Evolutionary conservation across 2,888 invertebrate species (phyloP).

Genomic region (Drosophila limbata): DNA sequence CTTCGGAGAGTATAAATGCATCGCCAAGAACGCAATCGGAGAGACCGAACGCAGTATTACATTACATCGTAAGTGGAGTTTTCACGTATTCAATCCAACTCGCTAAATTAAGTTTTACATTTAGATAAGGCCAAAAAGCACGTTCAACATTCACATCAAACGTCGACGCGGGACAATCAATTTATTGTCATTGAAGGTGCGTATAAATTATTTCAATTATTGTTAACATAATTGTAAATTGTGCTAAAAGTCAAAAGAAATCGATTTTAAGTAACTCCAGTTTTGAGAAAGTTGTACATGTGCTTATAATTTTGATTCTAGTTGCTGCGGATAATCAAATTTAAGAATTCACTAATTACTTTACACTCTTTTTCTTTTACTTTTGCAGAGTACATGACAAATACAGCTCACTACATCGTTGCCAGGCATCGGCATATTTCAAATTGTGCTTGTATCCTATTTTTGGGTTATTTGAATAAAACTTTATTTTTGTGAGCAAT

Average conservation of each 20-base stretch:
- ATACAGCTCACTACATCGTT: slow-evolving; percentile 20
- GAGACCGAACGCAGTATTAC: slow-evolving; percentile 86
- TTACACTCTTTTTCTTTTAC: neutral
- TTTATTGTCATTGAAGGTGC: slow-evolving; percentile 83
- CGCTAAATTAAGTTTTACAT: neutral
- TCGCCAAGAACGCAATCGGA: slow-evolving; percentile 92
- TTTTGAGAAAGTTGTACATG: no score
- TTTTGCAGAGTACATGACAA: slow-evolving; percentile 69
- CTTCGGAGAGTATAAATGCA: slow-evolving; percentile 92
- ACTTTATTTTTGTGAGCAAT: slow-evolving; percentile 44
- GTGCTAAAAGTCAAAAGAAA: no score
- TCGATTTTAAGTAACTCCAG: no score
- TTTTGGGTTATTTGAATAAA: slow-evolving; percentile 60
- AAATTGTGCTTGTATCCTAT: slow-evolving; percentile 36
- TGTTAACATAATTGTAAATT: no score
- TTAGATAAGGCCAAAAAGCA: slow-evolving; percentile 83
- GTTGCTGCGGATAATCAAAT: neutral
- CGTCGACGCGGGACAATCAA: slow-evolving; percentile 79
- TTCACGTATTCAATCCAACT: neutral
- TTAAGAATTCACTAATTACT: neutral
- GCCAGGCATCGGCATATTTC: slow-evolving; percentile 25
- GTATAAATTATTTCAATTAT: no score
- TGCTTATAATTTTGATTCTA: neutral
- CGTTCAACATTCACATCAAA: slow-evolving; percentile 78
- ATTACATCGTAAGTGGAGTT: slow-evolving; percentile 75